Conservation (phyloP, 2,888 invertebrate species). For the Smittia sp. region DNA sequence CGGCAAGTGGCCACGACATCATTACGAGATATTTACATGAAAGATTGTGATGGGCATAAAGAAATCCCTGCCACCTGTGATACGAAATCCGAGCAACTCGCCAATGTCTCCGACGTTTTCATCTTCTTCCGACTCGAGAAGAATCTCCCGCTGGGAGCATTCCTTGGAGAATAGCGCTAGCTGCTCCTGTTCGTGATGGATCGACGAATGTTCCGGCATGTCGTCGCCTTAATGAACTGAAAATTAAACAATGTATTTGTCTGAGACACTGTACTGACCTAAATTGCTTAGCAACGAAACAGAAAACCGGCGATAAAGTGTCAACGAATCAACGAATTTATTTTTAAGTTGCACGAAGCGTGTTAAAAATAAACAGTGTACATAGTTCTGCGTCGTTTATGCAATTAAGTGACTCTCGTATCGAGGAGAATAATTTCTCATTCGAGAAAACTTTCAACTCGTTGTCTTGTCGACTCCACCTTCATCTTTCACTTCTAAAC, state of each 20-base stretch:
- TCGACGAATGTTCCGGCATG: conserved; percentile 28
- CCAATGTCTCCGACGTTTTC: conserved; percentile 17
- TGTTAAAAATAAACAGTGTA: conserved; percentile 16
- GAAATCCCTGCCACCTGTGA: conserved; percentile 54
- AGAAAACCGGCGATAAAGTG: conserved; percentile 7
- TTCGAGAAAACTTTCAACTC: conserved; percentile 8
- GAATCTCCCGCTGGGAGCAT: background rate
- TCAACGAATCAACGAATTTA: conserved; percentile 7
- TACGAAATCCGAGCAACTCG: conserved; percentile 50
- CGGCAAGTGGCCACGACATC: too few species aligned
- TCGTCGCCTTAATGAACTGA: background rate
- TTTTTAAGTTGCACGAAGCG: conserved; percentile 24
- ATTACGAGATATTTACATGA: conserved; percentile 48
- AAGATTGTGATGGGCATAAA: conserved; percentile 55
- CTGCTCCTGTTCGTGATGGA: conserved; percentile 2
- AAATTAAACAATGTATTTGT: conserved; percentile 12
- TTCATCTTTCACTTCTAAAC: background rate
- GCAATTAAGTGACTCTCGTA: conserved; percentile 18
- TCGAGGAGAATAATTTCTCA: conserved; percentile 9
- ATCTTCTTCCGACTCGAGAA: background rate
- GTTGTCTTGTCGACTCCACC: background rate
- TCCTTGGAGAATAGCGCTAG: background rate
- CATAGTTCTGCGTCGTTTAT: conserved; percentile 22
- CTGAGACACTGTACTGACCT: conserved; percentile 11
- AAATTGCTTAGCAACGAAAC: background rate